Evolutionary conservation across 2,888 invertebrate species (phyloP).

Genomic region (Mesorhabditis sp.): DNA sequence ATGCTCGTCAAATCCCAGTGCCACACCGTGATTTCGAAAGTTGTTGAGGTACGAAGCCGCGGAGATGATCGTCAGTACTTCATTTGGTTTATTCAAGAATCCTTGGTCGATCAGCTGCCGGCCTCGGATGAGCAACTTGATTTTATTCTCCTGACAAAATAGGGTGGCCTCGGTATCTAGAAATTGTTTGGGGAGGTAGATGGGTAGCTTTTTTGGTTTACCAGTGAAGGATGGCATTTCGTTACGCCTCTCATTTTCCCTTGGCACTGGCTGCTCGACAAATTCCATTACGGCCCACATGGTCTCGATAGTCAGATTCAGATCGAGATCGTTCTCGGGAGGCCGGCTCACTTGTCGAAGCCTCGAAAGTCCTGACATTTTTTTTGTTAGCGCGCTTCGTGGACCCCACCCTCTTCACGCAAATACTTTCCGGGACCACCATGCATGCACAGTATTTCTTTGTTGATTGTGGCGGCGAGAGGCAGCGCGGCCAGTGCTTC

Average conservation of each 20-base stretch:
- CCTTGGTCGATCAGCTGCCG: slow-evolving; percentile 40
- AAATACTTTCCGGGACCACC: slow-evolving; percentile 39
- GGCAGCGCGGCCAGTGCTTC: slow-evolving; percentile 7
- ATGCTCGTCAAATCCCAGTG: too few relatives aligned
- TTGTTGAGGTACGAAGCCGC: slow-evolving; percentile 38
- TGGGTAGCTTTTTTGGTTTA: too few relatives aligned
- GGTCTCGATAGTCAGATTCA: too few relatives aligned
- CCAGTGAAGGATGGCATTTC: too few relatives aligned
- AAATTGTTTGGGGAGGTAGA: too few relatives aligned
- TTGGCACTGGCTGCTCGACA: too few relatives aligned
- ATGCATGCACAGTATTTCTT: slow-evolving; percentile 31
- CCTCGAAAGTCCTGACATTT: too few relatives aligned
- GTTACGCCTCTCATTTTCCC: too few relatives aligned
- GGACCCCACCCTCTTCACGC: slow-evolving; percentile 12
- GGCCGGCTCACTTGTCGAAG: too few relatives aligned
- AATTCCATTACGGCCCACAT: too few relatives aligned
- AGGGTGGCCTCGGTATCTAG: slow-evolving; percentile 18
- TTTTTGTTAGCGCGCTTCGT: too few relatives aligned
- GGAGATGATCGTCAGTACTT: slow-evolving; percentile 36
- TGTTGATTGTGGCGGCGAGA: slow-evolving; percentile 11
- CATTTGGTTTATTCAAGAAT: slow-evolving; percentile 32
- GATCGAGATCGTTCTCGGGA: too few relatives aligned
- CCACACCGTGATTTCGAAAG: slow-evolving; percentile 34
- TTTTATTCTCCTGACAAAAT: slow-evolving; percentile 26
- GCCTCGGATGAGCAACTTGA: slow-evolving; percentile 33